Evolutionary conservation across 2,797 vertebrate genomes (phyloP).

Genomic region (Manis javanica): DNA sequence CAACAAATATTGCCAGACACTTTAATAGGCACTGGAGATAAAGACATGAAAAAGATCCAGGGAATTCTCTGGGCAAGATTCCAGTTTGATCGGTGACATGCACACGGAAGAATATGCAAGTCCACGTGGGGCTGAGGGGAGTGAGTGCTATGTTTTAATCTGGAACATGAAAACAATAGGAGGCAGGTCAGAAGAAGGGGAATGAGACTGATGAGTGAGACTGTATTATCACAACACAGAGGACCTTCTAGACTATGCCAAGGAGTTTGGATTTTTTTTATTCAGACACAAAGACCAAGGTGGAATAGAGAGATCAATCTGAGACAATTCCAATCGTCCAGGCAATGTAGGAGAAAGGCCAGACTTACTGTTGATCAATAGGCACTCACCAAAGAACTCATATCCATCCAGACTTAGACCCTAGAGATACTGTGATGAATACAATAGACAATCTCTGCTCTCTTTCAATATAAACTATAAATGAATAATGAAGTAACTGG

Average conservation of each 20-base stretch:
- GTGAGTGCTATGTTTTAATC: not conserved
- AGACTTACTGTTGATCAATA: not conserved
- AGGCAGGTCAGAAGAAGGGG: not conserved
- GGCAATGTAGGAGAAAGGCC: not conserved
- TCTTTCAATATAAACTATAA: not conserved
- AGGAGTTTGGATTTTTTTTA: not conserved
- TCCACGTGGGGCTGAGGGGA: not conserved
- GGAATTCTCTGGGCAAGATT: not conserved
- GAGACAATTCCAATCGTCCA: not conserved
- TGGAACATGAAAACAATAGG: not conserved
- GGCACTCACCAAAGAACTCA: not conserved
- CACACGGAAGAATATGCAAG: not conserved
- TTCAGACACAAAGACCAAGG: not conserved
- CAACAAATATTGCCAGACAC: not conserved
- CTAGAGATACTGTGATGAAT: not conserved
- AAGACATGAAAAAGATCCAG: not conserved
- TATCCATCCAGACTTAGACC: not conserved
- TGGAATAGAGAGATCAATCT: not conserved
- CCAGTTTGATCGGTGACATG: not conserved
- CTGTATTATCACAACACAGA: rapidly evolving
- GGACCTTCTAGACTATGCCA: not conserved
- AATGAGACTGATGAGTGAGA: not conserved
- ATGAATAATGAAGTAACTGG: not conserved
- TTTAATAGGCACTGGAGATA: not conserved
- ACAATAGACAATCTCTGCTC: not conserved